Conservation (phyloP, 2,888 invertebrate species). For the Thera britannica region DNA sequence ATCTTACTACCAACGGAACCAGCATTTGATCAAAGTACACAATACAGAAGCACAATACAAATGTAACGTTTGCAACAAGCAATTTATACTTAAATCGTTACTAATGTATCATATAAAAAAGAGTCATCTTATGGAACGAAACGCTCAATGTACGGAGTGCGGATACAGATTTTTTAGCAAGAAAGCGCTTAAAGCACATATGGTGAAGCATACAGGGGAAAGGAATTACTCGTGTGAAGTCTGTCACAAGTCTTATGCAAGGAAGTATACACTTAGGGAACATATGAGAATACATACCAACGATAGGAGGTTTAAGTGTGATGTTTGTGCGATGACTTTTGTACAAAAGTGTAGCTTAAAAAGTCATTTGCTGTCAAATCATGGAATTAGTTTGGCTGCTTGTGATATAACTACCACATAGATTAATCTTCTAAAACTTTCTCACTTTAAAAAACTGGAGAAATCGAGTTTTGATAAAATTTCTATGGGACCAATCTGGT, state of each 20-base stretch:
- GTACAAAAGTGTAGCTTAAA: slow-evolving; percentile 76
- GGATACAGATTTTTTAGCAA: slow-evolving; percentile 80
- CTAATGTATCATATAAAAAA: slow-evolving; percentile 55
- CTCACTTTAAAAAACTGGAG: no score
- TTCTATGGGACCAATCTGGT: no score
- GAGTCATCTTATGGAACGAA: slow-evolving; percentile 74
- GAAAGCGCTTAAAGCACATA: slow-evolving; percentile 81
- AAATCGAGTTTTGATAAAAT: no score
- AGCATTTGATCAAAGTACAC: slow-evolving; percentile 72
- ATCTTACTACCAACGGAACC: slow-evolving; percentile 73
- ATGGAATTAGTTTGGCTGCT: slow-evolving; percentile 19
- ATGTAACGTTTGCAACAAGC: slow-evolving; percentile 70
- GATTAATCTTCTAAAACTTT: neutral
- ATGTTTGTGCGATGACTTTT: slow-evolving; percentile 66
- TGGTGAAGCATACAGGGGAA: slow-evolving; percentile 78
- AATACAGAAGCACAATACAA: slow-evolving; percentile 73
- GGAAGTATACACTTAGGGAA: slow-evolving; percentile 67
- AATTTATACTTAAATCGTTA: slow-evolving; percentile 67
- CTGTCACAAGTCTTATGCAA: slow-evolving; percentile 72
- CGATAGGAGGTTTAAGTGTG: slow-evolving; percentile 73
- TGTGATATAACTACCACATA: slow-evolving; percentile 14
- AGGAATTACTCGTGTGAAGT: slow-evolving; percentile 64
- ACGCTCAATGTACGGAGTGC: slow-evolving; percentile 79
- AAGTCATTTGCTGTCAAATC: slow-evolving; percentile 27
- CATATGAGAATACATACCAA: slow-evolving; percentile 78